Evolutionary conservation across 2,797 vertebrate genomes (phyloP).

Genomic region (Cephalopachus bancanus): DNA sequence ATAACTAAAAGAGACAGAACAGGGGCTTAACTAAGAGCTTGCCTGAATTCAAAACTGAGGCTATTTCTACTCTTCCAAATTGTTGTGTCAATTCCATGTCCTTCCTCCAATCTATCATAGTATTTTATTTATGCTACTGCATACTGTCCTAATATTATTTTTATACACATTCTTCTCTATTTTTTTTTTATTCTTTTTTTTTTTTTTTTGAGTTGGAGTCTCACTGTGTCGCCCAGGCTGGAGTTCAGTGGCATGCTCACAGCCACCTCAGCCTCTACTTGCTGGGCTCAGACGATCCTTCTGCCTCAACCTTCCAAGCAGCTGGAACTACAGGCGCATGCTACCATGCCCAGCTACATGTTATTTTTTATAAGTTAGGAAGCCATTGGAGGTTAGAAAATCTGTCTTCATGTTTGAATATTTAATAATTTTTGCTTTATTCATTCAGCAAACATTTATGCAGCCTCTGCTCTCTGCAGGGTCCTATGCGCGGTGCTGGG

Average conservation of each 20-base stretch:
- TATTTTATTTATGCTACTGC: background rate
- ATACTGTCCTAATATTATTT: background rate
- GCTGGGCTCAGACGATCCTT: no score
- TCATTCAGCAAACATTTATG: background rate
- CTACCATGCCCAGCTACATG: background rate
- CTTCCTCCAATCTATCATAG: background rate
- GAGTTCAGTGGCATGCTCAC: no score
- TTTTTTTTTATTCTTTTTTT: no score
- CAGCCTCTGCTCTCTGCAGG: background rate
- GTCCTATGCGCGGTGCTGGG: background rate
- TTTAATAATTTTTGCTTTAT: slow-evolving; percentile 10
- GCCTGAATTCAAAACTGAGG: background rate
- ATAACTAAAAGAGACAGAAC: background rate
- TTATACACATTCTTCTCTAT: background rate
- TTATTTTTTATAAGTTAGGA: background rate
- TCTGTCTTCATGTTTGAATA: background rate
- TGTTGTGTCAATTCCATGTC: background rate
- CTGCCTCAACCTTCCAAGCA: no score
- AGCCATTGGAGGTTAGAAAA: background rate
- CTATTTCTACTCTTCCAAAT: background rate
- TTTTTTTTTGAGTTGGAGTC: no score
- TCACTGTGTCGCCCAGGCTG: no score
- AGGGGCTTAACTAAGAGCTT: background rate
- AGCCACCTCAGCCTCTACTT: no score
- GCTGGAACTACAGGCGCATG: no score